Evolutionary conservation across 2,113 vertebrate genomes (phyloP), one percentile per base, ranked within the genome.

Genomic region (Pogona vitticeps): DNA sequence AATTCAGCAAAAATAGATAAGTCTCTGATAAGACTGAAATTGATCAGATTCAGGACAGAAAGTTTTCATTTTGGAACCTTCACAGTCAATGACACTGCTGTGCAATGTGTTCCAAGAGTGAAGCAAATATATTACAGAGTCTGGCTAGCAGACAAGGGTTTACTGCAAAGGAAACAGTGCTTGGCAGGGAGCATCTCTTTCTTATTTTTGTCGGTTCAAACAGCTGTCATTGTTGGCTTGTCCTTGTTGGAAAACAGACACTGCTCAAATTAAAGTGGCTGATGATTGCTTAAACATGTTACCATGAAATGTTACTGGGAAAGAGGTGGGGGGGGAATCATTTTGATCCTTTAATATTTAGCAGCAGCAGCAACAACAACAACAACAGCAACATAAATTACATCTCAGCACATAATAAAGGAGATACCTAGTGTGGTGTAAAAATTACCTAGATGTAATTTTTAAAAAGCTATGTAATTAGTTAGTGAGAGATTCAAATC

Each of bases 41-140:
- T 93, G 85, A 1, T 87, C 82, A 52, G 46, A 52, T 52, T 52
- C 46, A 91, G 88, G 56, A 61, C 38, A 91, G 20, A 84, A 33
- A 58, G 80, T 52, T 93, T 93, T 61, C 87, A 14, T 63, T 91
- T 88, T 79, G 14, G 5, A 89, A 82, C 68, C 61, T 1, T 87
- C 42, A 88, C 36, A 91, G 90, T 94, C 86, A 89, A 33, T n/a
- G 71, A 28, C 40, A 71, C 40, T 83, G 52, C 88, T 94, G 86
- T 83, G 88, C 81, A 92, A 76, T 88, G 84, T 87, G 72, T 79
- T 91, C 77, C 71, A 84, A 82, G 86, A 87, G 78, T 86, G 77
- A 31, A 33, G 75, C 90, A 93, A 93, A 94, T 89, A 90, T 89
- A 87, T 92, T 94, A 90, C 90, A 91, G 58, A 33, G 28, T 63